Evolutionary conservation across 2,888 invertebrate genomes (phyloP).

Genomic region (Ormyrus labotus): DNA sequence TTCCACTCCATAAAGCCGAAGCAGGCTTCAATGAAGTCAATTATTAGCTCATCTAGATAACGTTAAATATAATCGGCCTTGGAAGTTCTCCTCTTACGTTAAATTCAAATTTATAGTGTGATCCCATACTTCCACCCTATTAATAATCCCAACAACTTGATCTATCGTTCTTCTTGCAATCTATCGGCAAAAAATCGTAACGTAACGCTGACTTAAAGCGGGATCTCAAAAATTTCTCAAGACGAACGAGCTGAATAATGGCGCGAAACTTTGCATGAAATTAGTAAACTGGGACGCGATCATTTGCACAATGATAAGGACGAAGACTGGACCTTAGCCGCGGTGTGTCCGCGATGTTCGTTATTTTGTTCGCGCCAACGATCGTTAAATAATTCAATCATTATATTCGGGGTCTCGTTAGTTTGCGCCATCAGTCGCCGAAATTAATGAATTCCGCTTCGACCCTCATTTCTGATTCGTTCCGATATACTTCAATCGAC

Average conservation of each 20-base stretch:
- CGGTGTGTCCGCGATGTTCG: neutral
- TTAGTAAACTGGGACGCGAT: conserved; percentile 25
- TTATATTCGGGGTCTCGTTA: neutral
- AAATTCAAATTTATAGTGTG: neutral
- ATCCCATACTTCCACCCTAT: neutral
- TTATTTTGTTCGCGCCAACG: neutral
- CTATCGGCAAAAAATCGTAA: too few species aligned
- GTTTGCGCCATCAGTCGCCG: neutral
- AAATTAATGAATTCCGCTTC: conserved; percentile 1
- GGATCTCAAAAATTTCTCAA: neutral
- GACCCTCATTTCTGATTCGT: conserved; percentile 3
- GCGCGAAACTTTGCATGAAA: neutral
- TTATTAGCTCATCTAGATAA: conserved; percentile 1
- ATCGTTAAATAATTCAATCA: neutral
- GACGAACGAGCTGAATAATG: conserved; percentile 24
- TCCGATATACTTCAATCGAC: too few species aligned
- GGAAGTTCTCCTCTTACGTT: neutral
- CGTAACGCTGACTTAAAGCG: too few species aligned
- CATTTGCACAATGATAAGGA: conserved; percentile 25
- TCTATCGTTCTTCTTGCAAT: too few species aligned
- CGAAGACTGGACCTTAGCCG: neutral
- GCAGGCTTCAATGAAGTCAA: neutral
- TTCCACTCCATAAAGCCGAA: neutral
- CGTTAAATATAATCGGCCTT: neutral
- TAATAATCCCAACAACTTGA: neutral